Conservation (phyloP, 2,113 vertebrate genomes). For the Crotophaga sulcirostris region DNA sequence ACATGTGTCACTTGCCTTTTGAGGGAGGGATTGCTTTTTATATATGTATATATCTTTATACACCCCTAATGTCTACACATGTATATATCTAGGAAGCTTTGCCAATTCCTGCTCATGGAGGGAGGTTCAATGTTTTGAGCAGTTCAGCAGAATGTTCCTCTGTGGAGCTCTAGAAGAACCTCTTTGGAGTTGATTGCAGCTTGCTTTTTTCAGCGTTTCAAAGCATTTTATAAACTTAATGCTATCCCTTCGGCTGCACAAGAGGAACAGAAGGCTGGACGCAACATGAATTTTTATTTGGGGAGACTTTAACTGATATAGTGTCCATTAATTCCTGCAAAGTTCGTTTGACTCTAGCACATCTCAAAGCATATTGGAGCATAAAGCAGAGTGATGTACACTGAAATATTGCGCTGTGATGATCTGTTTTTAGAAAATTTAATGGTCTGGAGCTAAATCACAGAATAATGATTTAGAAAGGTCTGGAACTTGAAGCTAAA, state of each 20-base stretch:
- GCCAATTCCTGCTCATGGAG: neutral
- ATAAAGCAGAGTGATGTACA: neutral
- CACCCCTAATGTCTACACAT: neutral
- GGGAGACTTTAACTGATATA: neutral
- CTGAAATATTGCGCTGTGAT: neutral
- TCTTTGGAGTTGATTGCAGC: neutral
- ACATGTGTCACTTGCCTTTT: neutral
- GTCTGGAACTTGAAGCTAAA: neutral
- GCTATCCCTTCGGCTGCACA: neutral
- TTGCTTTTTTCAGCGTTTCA: neutral
- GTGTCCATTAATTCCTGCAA: neutral
- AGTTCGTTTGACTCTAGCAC: neutral
- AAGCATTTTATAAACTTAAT: neutral
- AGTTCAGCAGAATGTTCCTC: neutral
- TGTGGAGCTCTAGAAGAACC: neutral
- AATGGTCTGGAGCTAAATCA: neutral
- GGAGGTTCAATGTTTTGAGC: neutral
- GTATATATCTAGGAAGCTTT: neutral
- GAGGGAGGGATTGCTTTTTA: neutral
- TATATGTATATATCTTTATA: accelerated
- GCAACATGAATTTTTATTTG: neutral
- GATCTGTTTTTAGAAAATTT: neutral
- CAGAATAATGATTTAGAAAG: neutral
- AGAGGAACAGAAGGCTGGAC: neutral
- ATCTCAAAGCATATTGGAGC: neutral